phyloP scores from a whole-genome alignment of 2,888 invertebrate species.

The Drosophila tanythrix region DNA sequence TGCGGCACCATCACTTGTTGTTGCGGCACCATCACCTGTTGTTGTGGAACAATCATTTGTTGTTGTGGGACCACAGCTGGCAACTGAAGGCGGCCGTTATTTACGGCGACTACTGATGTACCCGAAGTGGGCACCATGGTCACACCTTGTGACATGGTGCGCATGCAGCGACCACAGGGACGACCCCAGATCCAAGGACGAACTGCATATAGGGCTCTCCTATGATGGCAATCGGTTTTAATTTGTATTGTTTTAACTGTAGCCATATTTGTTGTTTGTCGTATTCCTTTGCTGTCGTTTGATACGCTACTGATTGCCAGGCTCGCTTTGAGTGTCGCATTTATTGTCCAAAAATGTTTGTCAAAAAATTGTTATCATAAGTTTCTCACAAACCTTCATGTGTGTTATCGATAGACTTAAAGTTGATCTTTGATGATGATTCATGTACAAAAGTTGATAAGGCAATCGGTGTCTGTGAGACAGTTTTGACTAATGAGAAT shows the following conservation, averaged over 20 bases:
- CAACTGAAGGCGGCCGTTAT: not conserved
- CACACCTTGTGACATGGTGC: not conserved
- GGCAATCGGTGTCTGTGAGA: not conserved
- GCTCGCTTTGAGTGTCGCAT: not conserved
- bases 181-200: conserved; percentile 2
- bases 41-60: conserved; percentile 5
- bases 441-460: not conserved
- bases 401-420: not conserved
- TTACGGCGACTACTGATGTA: conserved; percentile 8
- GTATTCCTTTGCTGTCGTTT: not conserved
- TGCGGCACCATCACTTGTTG: conserved; percentile 4
- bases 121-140: conserved; percentile 22
- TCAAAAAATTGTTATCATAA: not conserved
- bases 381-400: not conserved
- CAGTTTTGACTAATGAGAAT: not conserved
- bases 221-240: not conserved
- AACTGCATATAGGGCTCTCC: not conserved
- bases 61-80: conserved; percentile 32
- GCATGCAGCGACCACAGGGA: not conserved
- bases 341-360: not conserved
- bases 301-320: not conserved
- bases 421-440: not conserved
- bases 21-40: conserved; percentile 7
- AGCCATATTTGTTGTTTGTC: not conserved
- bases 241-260: not conserved